Conservation (phyloP, 2,888 invertebrate species). For the Eristalis tenax region DNA sequence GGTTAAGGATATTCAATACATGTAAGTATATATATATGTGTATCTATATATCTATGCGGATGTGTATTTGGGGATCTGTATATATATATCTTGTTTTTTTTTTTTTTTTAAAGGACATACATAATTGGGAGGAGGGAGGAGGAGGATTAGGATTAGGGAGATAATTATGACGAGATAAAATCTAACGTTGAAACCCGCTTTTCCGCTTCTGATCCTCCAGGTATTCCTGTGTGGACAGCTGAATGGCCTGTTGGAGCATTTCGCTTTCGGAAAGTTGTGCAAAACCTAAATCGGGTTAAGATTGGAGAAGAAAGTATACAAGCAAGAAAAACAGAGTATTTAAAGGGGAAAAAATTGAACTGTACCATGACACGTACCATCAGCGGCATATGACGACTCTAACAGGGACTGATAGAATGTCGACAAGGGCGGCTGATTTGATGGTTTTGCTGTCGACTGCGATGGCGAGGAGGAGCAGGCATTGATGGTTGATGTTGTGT, state of each 20-base stretch:
- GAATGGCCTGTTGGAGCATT: constrained; percentile 81
- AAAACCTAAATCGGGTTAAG: constrained; percentile 68
- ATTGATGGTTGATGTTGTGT: neutral
- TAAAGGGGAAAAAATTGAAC: neutral
- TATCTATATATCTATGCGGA: neutral
- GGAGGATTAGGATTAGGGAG: neutral
- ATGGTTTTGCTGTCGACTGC: constrained; percentile 32
- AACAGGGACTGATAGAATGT: constrained; percentile 81
- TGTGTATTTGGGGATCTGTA: neutral
- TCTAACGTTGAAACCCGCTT: constrained; percentile 55
- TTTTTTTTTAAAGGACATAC: too few relatives aligned
- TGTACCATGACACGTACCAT: constrained; percentile 75
- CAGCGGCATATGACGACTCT: constrained; percentile 80
- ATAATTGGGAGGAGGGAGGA: neutral
- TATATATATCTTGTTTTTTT: too few relatives aligned
- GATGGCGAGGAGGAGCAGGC: constrained; percentile 14
- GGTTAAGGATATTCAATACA: constrained; percentile 12
- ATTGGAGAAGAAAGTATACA: neutral
- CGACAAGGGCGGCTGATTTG: constrained; percentile 75
- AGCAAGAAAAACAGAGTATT: neutral
- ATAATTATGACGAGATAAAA: neutral
- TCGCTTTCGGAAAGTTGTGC: constrained; percentile 79
- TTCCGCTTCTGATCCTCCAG: constrained; percentile 80
- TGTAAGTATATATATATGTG: constrained; percentile 8
- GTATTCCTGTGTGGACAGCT: constrained; percentile 81